phyloP scores from a whole-genome alignment of 2,888 invertebrate genomes.

The Drosophila suboccidentalis region DNA sequence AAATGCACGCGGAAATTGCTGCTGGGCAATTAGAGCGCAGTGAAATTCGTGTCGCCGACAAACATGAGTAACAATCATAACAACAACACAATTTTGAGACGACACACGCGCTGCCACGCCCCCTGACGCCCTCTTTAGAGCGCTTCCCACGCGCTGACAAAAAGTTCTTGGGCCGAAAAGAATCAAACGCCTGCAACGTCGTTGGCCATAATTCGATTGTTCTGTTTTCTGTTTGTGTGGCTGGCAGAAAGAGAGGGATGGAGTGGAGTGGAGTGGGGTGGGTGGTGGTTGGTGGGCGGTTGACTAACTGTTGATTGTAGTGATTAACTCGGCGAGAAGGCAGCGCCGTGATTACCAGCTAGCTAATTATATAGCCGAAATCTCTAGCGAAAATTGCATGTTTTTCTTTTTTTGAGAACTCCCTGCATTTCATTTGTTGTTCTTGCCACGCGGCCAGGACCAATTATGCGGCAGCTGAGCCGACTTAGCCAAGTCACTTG shows the following conservation, averaged over 20 bases:
- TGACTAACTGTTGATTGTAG: slow-evolving; percentile 81
- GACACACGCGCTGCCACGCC: slow-evolving; percentile 65
- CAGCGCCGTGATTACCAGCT: slow-evolving; percentile 52
- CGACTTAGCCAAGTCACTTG: slow-evolving; percentile 78
- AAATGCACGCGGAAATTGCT: slow-evolving; percentile 65
- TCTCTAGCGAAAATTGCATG: slow-evolving; percentile 73
- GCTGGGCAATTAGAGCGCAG: slow-evolving; percentile 59
- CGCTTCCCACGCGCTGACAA: slow-evolving; percentile 57
- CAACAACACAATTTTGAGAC: slow-evolving; percentile 36
- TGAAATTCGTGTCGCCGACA: slow-evolving; percentile 28
- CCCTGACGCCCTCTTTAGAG: not conserved
- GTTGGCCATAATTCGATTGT: slow-evolving; percentile 77
- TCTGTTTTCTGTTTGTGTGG: slow-evolving; percentile 17
- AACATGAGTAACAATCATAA: slow-evolving; percentile 46
- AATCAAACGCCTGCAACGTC: slow-evolving; percentile 38
- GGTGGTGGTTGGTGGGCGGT: not conserved
- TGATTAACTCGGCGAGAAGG: slow-evolving; percentile 66
- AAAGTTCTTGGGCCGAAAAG: slow-evolving; percentile 24
- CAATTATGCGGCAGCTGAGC: slow-evolving; percentile 69
- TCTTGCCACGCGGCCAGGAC: slow-evolving; percentile 12
- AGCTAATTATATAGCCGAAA: slow-evolving; percentile 51
- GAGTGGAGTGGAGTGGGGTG: not conserved
- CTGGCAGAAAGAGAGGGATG: not conserved
- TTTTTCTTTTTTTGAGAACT: slow-evolving; percentile 51
- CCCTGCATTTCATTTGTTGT: slow-evolving; percentile 27